Evolutionary conservation across 2,113 vertebrate genomes (phyloP), one percentile per base, ranked within the genome.

Genomic region (Burhinus bistriatus): DNA sequence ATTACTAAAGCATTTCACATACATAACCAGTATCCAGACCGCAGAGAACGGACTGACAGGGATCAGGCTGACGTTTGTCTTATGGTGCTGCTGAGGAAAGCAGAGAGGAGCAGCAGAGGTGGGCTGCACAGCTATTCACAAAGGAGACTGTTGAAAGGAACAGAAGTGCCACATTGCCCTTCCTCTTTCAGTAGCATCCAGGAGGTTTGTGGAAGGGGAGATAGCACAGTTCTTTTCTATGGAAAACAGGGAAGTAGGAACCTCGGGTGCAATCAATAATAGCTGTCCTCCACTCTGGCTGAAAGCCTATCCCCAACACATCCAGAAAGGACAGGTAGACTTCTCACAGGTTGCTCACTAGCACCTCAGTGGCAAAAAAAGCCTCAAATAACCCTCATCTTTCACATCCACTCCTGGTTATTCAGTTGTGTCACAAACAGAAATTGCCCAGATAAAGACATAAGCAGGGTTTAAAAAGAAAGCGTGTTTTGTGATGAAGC

Each of bases 1-100:
- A 94, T 87, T 79, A 83, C 84, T 85, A 91, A 79, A 96, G 73
- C 81, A 76, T 82, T 95, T 93, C 83, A 84, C 65, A 79, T 61
- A 52, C 8, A 76, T 72, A 84, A 87, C n/a, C 52, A 89, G 51
- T 21, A 79, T 72, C 47, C 65, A 90, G 73, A 78, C 73, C 23
- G n/a, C 73, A 87, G 81, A 94, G 89, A 87, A 79, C 0, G 21
- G 91, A 59, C 81, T 94, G 81, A 91, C 47, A 87, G 73, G 26
- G 80, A 89, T 64, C 65, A 80, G 44, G 27, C 52, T 91, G 73
- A 84, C 5, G 19, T 47, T 32, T 71, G 38, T 1, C 0, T 80
- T 76, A 76, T 0, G 7, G 29, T 72, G 61, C 84, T 95, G 73
- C 89, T 49, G 52, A 78, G 52, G n/a, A 84, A 89, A 81, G 65